Base-by-base conservation (phyloP, 2,797 vertebrate species). In the Calcarius lapponicus region DNA sequence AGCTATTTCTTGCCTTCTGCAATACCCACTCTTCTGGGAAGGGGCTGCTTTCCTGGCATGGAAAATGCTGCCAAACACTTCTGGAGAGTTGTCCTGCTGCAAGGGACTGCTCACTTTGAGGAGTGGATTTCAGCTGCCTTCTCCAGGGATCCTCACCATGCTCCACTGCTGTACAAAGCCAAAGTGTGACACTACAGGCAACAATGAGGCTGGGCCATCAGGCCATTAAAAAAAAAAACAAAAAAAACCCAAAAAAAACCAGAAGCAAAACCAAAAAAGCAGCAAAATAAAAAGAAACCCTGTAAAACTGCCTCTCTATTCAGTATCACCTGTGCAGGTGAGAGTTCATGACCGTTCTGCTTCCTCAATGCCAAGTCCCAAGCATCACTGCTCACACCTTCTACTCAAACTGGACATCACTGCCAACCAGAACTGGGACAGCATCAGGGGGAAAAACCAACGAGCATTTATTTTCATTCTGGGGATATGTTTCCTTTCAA, bases 391-490 rank as follows among this genome's bases (percentile, higher is more conserved):
- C 5, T 15, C 61, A 31, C 48, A 48, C n/a, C 45, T 13, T 18
- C 25, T 24, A 54, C 31, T 83, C 61, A n/a, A 65, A 86, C 24
- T 16, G 42, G 31, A 45, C 42, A 47, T 26, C 51, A 32, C 17
- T 28, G 45, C 43, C 88, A 73, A 19, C 19, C 47, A 29, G 36
- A 58, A 48, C 0, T 29, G 11, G 40, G 48, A 66, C 17, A n/a
- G 36, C 42, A 76, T 0, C 7, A 3, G 17, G 65, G n/a, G 3
- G 2, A 0, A 8, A 57, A 48, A 17, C 1, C 28, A 54, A 36
- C 10, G 26, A 60, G 18, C 14, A 11, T 58, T 57, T 70, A 10
- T 38, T 53, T 67, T 78, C 21, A 26, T 40, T 62, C 26, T 3
- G 1, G 62, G 51, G 32, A 31, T 34, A 7, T 8, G 31, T 31